Evolutionary conservation across 2,797 vertebrate species (phyloP).

Genomic region (Loriculus beryllinus): DNA sequence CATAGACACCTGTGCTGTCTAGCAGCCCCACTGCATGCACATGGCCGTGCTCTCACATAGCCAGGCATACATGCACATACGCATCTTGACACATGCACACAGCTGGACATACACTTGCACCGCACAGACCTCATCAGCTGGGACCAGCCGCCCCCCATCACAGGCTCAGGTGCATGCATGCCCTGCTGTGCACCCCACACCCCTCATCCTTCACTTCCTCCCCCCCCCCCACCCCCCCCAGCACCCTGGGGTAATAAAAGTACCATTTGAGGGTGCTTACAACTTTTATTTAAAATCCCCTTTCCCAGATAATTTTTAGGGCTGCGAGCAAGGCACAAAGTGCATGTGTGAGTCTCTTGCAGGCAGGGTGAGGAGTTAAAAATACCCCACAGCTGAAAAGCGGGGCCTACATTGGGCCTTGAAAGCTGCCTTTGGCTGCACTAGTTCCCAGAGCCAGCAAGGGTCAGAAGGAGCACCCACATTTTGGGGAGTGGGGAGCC

Average conservation of each 20-base stretch:
- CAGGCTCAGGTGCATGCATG: neutral
- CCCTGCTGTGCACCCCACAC: accelerated
- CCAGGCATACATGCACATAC: accelerated
- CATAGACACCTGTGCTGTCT: neutral
- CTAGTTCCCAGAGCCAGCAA: neutral
- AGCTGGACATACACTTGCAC: neutral
- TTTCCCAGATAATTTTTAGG: neutral
- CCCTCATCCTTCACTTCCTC: neutral
- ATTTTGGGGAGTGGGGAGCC: neutral
- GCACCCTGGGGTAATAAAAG: neutral
- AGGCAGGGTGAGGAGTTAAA: neutral
- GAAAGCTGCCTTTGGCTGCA: neutral
- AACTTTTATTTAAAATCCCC: conserved; percentile 12
- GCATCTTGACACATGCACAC: neutral
- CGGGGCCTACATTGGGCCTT: too few relatives aligned
- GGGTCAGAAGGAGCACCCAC: accelerated
- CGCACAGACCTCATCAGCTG: too few relatives aligned
- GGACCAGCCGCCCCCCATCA: neutral
- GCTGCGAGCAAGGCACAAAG: neutral
- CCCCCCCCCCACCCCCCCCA: too few relatives aligned
- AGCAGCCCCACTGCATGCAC: neutral
- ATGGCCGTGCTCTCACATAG: neutral
- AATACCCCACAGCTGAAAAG: neutral
- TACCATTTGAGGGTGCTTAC: neutral
- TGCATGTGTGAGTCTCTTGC: accelerated